Evolutionary conservation across 1,140 invertebrate species (phyloP), one percentile per base, ranked within the genome.

Genomic region (Drosophila tani): DNA sequence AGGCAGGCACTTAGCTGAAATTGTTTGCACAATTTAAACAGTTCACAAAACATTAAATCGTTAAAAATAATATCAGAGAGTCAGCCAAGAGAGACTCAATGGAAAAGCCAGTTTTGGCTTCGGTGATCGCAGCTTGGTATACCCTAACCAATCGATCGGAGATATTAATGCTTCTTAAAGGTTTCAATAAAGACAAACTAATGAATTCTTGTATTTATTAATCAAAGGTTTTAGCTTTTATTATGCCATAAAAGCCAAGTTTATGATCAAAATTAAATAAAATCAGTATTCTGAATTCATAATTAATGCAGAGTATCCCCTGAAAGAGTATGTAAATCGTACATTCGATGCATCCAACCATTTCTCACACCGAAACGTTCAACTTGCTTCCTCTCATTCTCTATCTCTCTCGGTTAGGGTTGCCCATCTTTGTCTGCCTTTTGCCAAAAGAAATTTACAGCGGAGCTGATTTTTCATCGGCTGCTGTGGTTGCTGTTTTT

Each of bases 21-120:
- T 85, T 90, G 85, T 90, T 90, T 88, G 85, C 85, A 90, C 85
- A 88, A 90, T 88, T 90, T 85, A 90, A 88, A 87, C 81, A 85
- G 81, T 85, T 88, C 84, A 88, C 81, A 84, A 88, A 88, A 88
- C 84, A 88, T 88, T 88, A 84, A 88, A 88, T 88, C 84, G 84
- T 88, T 88, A 67, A 88, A 81, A 81, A 77, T 80, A 85, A 82
- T 82, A 74, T 47, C 71, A 63, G 49, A 53, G 71, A 57, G 40
- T 57, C 19, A 21, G 50, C 27, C 29, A 60, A 51, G 68, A 63
- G 67, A 40, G 79, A 38, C 40, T 62, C 32, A 21, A 35, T 58
- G 15, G 11, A 11, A 24, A 58, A 45, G n/a, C 38, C 63, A 58
- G 58, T 27, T 43, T 55, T n/a, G 50, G 21, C 47, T 29, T 43